phyloP scores from a whole-genome alignment of 64 coral and sea anemone species.

The Porites australiensis region DNA sequence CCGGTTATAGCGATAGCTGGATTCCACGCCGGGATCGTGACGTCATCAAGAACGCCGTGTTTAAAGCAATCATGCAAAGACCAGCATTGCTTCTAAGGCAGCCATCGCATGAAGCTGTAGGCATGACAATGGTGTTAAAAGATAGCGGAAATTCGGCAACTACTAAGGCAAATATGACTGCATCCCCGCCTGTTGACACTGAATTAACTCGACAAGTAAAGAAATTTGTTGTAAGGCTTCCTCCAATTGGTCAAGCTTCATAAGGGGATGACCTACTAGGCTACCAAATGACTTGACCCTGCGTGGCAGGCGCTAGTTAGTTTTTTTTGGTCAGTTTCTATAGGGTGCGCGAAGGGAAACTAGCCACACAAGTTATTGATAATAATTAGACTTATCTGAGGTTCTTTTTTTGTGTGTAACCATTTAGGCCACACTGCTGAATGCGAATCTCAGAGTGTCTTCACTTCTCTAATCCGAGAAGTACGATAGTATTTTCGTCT shows the following conservation, averaged over 20 bases:
- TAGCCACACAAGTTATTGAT: no score
- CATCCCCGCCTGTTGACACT: not conserved
- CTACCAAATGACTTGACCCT: no score
- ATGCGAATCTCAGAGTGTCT: no score
- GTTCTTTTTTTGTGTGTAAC: no score
- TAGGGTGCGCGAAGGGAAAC: no score
- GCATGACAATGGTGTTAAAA: not conserved
- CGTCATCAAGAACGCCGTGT: slow-evolving; percentile 14
- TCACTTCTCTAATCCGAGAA: no score
- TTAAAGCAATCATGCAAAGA: slow-evolving; percentile 12
- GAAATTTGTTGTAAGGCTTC: slow-evolving; percentile 23
- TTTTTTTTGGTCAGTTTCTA: no score
- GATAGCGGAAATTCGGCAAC: not conserved
- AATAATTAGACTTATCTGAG: no score
- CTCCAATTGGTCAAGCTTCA: not conserved
- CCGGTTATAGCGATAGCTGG: slow-evolving; percentile 26
- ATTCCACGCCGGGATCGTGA: not conserved
- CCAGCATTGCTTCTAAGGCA: slow-evolving; percentile 2
- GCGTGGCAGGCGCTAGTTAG: no score
- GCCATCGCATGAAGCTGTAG: not conserved
- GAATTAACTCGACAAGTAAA: not conserved
- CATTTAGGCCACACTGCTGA: no score
- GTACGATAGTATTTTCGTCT: no score
- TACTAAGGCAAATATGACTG: not conserved
- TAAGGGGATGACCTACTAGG: no score